Evolutionary conservation across 2,888 invertebrate genomes (phyloP).

Genomic region (Selenia dentaria): DNA sequence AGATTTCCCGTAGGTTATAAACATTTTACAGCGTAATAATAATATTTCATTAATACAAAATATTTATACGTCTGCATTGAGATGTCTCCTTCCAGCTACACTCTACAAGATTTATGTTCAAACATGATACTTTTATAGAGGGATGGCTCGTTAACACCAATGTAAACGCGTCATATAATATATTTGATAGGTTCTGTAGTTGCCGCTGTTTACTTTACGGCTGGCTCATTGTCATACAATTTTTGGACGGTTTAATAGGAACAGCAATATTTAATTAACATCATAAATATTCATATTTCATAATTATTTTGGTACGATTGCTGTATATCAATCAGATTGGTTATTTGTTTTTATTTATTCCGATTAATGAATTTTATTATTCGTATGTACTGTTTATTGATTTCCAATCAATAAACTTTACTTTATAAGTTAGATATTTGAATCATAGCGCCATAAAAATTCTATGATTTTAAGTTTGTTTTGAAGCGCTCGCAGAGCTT

Average conservation of each 20-base stretch:
- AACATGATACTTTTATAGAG: constrained; percentile 75
- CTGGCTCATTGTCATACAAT: constrained; percentile 69
- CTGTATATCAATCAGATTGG: constrained; percentile 5
- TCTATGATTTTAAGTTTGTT: too few species aligned
- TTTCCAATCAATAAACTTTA: too few species aligned
- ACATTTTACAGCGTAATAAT: constrained; percentile 64
- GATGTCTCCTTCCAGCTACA: constrained; percentile 54
- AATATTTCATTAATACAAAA: constrained; percentile 66
- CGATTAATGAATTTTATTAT: not conserved
- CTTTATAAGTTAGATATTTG: too few species aligned
- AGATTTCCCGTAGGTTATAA: constrained; percentile 37
- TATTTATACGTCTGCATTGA: constrained; percentile 72
- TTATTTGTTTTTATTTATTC: constrained; percentile 4
- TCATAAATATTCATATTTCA: constrained; percentile 24
- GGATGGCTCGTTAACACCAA: constrained; percentile 78
- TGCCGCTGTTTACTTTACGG: constrained; percentile 61
- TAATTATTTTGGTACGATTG: constrained; percentile 19
- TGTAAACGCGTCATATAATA: constrained; percentile 71
- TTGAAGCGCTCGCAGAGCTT: too few species aligned
- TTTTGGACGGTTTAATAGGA: constrained; percentile 57
- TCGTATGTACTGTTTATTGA: constrained; percentile 6
- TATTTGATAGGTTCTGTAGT: constrained; percentile 49
- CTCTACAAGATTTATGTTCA: constrained; percentile 69
- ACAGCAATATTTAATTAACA: constrained; percentile 21
- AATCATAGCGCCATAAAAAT: too few species aligned